Evolutionary conservation across 2,113 vertebrate genomes (phyloP).

Genomic region (Pantherophis guttatus): DNA sequence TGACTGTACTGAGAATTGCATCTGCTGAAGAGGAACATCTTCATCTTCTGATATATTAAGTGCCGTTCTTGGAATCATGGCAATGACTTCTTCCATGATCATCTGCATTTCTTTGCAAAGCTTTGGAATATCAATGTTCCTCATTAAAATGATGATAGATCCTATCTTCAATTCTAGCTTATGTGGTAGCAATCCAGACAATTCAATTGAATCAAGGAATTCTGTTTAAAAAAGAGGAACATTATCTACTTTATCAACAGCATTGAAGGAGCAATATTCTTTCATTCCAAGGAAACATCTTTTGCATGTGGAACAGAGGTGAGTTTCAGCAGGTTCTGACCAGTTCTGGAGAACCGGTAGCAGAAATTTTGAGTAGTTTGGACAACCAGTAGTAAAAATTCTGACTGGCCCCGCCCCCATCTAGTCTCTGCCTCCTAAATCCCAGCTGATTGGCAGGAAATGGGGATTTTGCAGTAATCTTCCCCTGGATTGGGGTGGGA

Average conservation of each 20-base stretch:
- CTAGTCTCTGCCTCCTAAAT: too few relatives aligned
- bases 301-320: not conserved
- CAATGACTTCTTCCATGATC: not conserved
- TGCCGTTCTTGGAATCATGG: not conserved
- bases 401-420: too few relatives aligned
- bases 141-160: not conserved
- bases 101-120: not conserved
- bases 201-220: not conserved
- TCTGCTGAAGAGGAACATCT: not conserved
- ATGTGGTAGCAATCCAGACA: not conserved
- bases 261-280: not conserved
- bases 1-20: not conserved
- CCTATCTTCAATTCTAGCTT: not conserved
- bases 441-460: too few relatives aligned
- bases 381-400: too few relatives aligned
- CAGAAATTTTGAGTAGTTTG: too few relatives aligned
- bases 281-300: not conserved
- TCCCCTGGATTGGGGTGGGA: too few relatives aligned
- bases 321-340: too few relatives aligned
- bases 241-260: not conserved
- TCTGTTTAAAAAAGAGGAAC: not conserved
- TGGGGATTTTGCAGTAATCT: too few relatives aligned
- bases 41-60: not conserved
- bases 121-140: not conserved
- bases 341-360: too few relatives aligned